A percentile compares a stretch with the other conserved stretches of the same genome.
phyloP scores from a whole-genome alignment of 2,113 vertebrate genomes.

The Nesoenas mayeri region DNA sequence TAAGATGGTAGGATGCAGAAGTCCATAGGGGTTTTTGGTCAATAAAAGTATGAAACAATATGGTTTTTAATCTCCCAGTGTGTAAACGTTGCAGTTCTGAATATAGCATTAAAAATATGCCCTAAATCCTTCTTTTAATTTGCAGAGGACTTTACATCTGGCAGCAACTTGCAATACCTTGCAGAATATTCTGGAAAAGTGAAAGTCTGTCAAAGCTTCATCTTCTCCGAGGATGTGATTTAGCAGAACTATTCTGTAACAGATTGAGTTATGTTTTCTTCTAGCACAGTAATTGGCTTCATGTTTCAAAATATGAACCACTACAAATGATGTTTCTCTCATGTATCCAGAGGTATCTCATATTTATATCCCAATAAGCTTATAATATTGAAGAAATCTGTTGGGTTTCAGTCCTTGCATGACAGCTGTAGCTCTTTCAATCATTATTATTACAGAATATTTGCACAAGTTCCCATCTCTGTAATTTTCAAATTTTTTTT shows the following conservation, averaged over 20 bases:
- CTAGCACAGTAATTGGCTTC: not conserved
- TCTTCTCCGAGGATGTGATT: not conserved
- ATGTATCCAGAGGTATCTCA: not conserved
- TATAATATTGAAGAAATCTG: not conserved
- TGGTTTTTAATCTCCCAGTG: rapidly evolving
- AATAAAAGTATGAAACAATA: not conserved
- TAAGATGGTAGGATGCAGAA: not conserved
- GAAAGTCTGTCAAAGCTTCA: not conserved
- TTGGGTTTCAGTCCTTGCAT: not conserved
- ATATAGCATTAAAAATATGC: not conserved
- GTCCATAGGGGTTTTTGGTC: not conserved
- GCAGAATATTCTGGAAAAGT: not conserved
- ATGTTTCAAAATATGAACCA: not conserved
- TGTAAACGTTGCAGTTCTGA: not conserved
- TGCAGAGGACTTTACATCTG: not conserved
- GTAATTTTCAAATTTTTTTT: not conserved
- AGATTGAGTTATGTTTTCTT: conserved; percentile 20
- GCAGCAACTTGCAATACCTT: not conserved
- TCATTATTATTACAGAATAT: not conserved
- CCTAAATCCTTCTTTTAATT: not conserved
- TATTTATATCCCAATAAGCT: conserved; percentile 13
- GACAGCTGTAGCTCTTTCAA: conserved; percentile 22
- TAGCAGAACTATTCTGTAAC: not conserved
- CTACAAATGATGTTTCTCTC: not conserved
- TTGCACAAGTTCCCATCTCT: not conserved